phyloP scores from a whole-genome alignment of 2,113 vertebrate species.

The Callorhinus ursinus region DNA sequence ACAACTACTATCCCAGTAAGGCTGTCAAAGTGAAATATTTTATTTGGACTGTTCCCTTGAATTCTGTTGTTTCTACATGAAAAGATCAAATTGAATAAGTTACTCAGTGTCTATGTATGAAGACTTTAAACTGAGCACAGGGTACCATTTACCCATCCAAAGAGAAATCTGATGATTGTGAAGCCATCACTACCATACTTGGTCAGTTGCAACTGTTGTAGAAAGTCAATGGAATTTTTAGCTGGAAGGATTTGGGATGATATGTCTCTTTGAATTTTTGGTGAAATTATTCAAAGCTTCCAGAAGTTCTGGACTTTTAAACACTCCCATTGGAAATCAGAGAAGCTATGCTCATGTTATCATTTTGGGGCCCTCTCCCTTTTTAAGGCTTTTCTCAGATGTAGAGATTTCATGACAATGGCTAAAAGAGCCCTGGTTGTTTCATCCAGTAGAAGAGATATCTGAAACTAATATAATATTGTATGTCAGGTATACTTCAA shows the following conservation, averaged over 20 bases:
- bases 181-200: background rate
- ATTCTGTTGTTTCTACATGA: background rate
- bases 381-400: background rate
- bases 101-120: background rate
- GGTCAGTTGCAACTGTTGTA: background rate
- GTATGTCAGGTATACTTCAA: background rate
- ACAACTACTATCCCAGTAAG: background rate
- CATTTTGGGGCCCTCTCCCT: background rate
- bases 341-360: background rate
- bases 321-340: background rate
- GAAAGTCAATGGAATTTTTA: background rate
- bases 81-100: background rate
- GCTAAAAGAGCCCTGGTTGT: background rate
- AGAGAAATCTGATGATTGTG: background rate
- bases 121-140: background rate
- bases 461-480: background rate
- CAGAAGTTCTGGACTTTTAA: background rate
- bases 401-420: background rate
- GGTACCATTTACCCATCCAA: background rate
- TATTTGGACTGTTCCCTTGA: background rate
- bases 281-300: slow-evolving; percentile 1
- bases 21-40: background rate
- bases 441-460: background rate
- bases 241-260: background rate
- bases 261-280: background rate